Evolutionary conservation across 2,888 invertebrate genomes (phyloP), one percentile per base, ranked within the genome.

Genomic region (Trachelus tabidus): DNA sequence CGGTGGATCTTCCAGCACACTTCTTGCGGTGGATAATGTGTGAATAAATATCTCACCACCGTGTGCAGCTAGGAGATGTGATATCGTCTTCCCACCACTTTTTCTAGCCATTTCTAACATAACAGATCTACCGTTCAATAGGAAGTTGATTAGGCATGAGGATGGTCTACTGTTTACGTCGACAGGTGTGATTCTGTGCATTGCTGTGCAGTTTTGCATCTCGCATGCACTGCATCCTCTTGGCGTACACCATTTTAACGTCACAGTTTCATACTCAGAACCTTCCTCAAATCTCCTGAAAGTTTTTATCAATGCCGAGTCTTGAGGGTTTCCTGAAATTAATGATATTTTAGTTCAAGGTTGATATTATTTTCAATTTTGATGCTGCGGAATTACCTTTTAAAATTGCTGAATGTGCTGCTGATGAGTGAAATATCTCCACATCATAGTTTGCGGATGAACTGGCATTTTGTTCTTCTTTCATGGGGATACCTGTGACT

Each of bases 401-500:
- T 40, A 97, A 93, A 71, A 97, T 94, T 0, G 97, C 96, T 0
- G 95, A 94, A 88, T 98, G 98, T 0, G 98, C 98, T 30, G 95
- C 94, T 12, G 95, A 94, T 0, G 97, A 95, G 90, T 99, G 99
- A 84, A 98, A 96, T 81, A 99, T 96, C 92, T 99, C 99, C 0
- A 99, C 99, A 90, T 99, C 99, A 89, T 99, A 99, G 92, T 99
- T 99, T 0, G 99, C 98, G 78, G 99, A 99, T 0, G 98, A 98
- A 90, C 97, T 97, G 0, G 98, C 98, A 91, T 99, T 99, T 93
- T 99, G 98, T 91, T 99, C 99, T 92, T 99, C 99, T 93, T 99
- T 99, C 99, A 99, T 99, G 1, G 99, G 99, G 87, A 99, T 99
- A 4, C 99, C 98, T 11, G 98, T 98, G 0, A 99, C 99, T 0